phyloP scores from a whole-genome alignment of 2,888 invertebrate genomes.

The Lumbricus terrestris region DNA sequence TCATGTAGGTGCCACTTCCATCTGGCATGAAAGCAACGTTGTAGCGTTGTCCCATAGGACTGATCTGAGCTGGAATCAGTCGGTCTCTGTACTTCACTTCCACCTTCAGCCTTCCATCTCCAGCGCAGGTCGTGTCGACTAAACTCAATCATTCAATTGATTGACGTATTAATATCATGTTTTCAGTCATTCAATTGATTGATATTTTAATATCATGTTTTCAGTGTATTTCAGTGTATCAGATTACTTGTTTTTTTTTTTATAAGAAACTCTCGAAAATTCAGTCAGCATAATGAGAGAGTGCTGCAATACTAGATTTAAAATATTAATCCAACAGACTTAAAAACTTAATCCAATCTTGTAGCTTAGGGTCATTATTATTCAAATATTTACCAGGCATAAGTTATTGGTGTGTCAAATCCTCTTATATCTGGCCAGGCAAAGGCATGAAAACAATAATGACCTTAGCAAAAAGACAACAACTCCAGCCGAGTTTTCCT shows the following conservation, averaged over 20 bases:
- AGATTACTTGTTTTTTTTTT: background rate
- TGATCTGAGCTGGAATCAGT: conserved; percentile 72
- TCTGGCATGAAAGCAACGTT: conserved; percentile 64
- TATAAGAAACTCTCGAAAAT: background rate
- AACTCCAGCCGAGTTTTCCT: background rate
- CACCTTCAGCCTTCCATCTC: conserved; percentile 83
- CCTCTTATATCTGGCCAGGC: background rate
- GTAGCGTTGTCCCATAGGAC: conserved; percentile 67
- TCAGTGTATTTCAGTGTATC: no score
- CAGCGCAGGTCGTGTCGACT: conserved; percentile 74
- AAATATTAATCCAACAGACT: no score
- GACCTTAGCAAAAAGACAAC: background rate
- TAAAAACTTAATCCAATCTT: background rate
- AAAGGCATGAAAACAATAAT: background rate
- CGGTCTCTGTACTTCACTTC: conserved; percentile 74
- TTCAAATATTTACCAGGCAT: background rate
- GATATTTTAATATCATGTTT: background rate
- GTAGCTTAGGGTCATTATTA: background rate
- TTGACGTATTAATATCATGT: no score
- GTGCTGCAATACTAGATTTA: background rate
- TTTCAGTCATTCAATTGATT: background rate
- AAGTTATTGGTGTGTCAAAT: background rate
- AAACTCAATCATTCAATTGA: conserved; percentile 51
- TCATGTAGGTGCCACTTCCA: conserved; percentile 68
- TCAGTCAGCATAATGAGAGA: background rate